Percentiles rank a stretch among this genome's conserved stretches.
These are phyloP conservation scores for Endomychus coccineus DNA, from an alignment of 2,888 invertebrate genomes.

Conservation along the genomic window DNA sequence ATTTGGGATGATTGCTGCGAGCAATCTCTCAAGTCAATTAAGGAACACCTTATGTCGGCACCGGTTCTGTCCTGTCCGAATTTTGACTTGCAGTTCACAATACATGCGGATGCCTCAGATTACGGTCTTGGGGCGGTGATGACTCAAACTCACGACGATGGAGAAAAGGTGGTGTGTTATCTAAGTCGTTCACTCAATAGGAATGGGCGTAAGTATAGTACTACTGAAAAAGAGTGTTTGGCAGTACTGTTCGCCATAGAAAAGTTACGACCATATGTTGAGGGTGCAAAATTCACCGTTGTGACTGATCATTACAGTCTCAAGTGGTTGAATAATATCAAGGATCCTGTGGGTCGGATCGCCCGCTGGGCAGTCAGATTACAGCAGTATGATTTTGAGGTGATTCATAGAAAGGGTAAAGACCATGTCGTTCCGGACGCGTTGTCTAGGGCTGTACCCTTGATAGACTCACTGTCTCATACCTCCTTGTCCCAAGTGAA, in stretches of 20 bases:
- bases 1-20: too few relatives aligned
- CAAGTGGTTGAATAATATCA: constrained; percentile 22
- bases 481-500: constrained; percentile 10
- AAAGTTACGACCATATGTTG: constrained; percentile 26
- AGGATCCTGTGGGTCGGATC: constrained; percentile 23
- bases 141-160: constrained; percentile 20
- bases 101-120: constrained; percentile 27
- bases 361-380: constrained; percentile 22
- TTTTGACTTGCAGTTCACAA: constrained; percentile 23
- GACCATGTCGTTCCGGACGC: too few relatives aligned
- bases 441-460: too few relatives aligned
- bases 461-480: constrained; percentile 20
- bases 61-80: constrained; percentile 25
- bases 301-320: constrained; percentile 26
- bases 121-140: constrained; percentile 23
- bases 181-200: constrained; percentile 23
- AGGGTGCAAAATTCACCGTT: constrained; percentile 22
- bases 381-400: constrained; percentile 19
- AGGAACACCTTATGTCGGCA: constrained; percentile 22
- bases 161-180: constrained; percentile 26
- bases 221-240: constrained; percentile 26
- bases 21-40: too few relatives aligned
- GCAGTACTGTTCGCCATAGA: constrained; percentile 25
- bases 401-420: constrained; percentile 21
- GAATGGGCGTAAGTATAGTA: constrained; percentile 25